Evolutionary conservation across 2,888 invertebrate genomes (phyloP), one percentile per base, ranked within the genome.

Genomic region (Cheilosia grossa): DNA sequence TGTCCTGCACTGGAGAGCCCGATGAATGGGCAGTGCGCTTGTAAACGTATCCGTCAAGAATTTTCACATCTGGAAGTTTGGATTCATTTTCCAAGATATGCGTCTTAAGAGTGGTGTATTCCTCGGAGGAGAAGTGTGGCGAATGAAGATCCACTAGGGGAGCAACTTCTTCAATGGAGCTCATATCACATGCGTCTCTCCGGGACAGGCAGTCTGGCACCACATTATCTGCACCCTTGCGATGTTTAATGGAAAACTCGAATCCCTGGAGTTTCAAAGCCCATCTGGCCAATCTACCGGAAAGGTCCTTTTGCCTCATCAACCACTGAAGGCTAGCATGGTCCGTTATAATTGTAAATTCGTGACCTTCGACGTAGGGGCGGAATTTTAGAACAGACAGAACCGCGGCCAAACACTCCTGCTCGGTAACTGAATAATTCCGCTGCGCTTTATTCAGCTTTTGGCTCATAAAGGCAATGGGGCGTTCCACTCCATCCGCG

Each of bases 151-250:
- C 24, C 5, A 24, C 24, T 24, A 24, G 4, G 24, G 24, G 24
- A 24, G 24, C 24, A 24, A 24, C 24, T 24, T 24, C 24, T 24
- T 24, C 24, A 24, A 24, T 24, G 24, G 24, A 24, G 1, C 78
- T 58, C 0, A 81, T 13, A 0, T 83, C 78, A 0, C 64, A 66
- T 3, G 19, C 49, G 19, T 69, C 59, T n/a, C 82, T 78, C 30
- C 88, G 56, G 3, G 88, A 88, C 0, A 89, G 33, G 4, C 88
- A 87, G 73, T 90, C 89, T 0, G 89, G 88, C 1, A 90, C 88
- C n/a, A 87, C 63, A 66, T 89, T 87, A 0, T 80, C 56, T 1
- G 58, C 75, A 2, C 89, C 89, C 37, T 87, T 88, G 15, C 89
- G 86, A 81, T 90, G 88, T 5, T 42, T 42, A n/a, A 77, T 67